These are phyloP conservation scores for Tachystola acroxantha DNA, from an alignment of 2,888 invertebrate species.

Conservation along the genomic window DNA sequence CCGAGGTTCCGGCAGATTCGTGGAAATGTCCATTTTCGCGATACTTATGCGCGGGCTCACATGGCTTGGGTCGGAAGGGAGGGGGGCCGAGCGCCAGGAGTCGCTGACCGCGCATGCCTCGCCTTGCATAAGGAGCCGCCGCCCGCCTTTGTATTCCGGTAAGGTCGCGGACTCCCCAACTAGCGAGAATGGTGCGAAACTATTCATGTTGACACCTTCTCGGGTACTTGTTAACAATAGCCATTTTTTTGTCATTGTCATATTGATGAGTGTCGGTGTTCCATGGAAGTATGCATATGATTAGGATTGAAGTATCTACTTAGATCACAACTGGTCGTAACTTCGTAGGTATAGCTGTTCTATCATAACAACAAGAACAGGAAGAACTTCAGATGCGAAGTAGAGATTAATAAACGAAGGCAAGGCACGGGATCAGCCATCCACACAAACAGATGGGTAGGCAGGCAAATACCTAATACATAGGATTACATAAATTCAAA, in stretches of 20 bases:
- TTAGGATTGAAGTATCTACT: slow-evolving; percentile 14
- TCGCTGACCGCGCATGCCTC: slow-evolving; percentile 65
- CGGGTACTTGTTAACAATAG: slow-evolving; percentile 57
- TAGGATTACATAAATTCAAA: too few species aligned
- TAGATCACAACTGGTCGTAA: too few species aligned
- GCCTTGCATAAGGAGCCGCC: slow-evolving; percentile 57
- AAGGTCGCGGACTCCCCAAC: slow-evolving; percentile 57
- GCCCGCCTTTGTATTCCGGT: slow-evolving; percentile 62
- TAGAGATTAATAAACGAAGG: too few species aligned
- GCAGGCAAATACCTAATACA: too few species aligned
- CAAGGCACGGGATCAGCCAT: too few species aligned
- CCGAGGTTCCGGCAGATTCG: slow-evolving; percentile 60
- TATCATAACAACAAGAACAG: too few species aligned
- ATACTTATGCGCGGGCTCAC: slow-evolving; percentile 46
- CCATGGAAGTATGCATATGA: slow-evolving; percentile 37
- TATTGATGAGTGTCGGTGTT: slow-evolving; percentile 46
- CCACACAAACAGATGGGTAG: too few species aligned
- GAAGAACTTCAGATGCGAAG: too few species aligned
- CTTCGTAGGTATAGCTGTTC: too few species aligned
- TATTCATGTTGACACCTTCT: slow-evolving; percentile 61
- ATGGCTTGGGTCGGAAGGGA: slow-evolving; percentile 34
- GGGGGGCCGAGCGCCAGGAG: slow-evolving; percentile 31
- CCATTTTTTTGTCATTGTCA: slow-evolving; percentile 51
- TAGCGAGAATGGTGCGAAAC: slow-evolving; percentile 63
- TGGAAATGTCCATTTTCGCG: slow-evolving; percentile 69